phyloP scores from a whole-genome alignment of 2,113 vertebrate genomes.

The Chloebia gouldiae region DNA sequence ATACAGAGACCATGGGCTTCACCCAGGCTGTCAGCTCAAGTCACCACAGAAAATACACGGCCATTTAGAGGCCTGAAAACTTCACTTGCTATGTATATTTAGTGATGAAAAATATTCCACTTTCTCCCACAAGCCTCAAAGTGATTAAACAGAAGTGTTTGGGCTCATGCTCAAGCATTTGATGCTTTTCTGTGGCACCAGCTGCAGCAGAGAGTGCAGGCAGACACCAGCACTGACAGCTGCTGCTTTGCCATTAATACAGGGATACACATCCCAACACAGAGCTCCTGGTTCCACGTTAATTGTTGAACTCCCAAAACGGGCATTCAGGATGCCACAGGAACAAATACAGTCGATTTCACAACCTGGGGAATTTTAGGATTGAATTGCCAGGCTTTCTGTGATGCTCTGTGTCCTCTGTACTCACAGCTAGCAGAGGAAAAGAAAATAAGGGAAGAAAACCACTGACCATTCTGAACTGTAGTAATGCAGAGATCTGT shows the following conservation, averaged over 20 bases:
- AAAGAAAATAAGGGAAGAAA: not conserved
- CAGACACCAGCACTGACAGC: not conserved
- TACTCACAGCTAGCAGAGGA: not conserved
- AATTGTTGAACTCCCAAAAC: not conserved
- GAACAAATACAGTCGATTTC: not conserved
- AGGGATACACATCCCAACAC: not conserved
- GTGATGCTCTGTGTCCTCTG: not conserved
- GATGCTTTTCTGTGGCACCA: not conserved
- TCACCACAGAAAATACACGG: not conserved
- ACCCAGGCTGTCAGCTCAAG: not conserved
- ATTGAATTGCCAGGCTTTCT: not conserved
- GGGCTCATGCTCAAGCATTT: not conserved
- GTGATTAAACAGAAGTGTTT: not conserved
- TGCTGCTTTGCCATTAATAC: not conserved
- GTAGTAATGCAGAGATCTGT: conserved; percentile 3
- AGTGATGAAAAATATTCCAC: not conserved
- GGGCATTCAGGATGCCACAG: not conserved
- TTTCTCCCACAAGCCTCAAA: not conserved
- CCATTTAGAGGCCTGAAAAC: not conserved
- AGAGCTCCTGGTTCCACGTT: not conserved
- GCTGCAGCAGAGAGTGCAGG: not conserved
- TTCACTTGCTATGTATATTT: not conserved
- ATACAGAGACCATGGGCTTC: not conserved
- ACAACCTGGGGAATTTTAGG: not conserved
- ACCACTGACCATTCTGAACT: not conserved